phyloP scores from a whole-genome alignment of 2,797 vertebrate genomes.

The Notamacropus eugenii region DNA sequence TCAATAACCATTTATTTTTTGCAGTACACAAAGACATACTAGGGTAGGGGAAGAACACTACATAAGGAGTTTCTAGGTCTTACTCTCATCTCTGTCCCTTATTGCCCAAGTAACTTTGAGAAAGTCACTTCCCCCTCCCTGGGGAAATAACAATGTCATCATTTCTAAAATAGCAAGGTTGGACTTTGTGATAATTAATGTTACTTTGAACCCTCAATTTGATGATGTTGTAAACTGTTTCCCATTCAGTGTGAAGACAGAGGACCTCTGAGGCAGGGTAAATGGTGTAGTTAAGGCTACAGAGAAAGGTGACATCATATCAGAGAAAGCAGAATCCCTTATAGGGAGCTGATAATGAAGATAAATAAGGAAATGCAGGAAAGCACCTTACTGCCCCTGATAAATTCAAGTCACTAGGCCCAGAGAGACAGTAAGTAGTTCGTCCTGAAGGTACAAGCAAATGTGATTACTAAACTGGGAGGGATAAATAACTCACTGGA shows the following conservation, averaged over 20 bases:
- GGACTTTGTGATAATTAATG: background rate
- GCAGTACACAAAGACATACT: conserved; percentile 9
- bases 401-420: background rate
- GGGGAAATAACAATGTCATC: background rate
- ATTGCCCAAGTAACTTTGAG: background rate
- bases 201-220: background rate
- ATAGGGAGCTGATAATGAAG: background rate
- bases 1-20: background rate
- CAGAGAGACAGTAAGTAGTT: background rate
- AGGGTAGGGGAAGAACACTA: background rate
- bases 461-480: background rate
- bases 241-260: background rate
- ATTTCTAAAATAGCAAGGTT: background rate
- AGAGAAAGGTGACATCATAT: background rate
- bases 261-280: background rate
- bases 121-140: background rate
- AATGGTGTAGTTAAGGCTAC: background rate
- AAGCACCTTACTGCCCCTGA: background rate
- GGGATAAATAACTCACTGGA: background rate
- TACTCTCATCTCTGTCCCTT: background rate
- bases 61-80: background rate
- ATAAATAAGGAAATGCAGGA: background rate
- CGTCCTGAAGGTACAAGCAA: background rate
- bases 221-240: background rate
- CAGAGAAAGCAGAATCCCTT: background rate